Evolutionary conservation across 1,140 invertebrate genomes (phyloP).

Genomic region (Cepaea nemoralis): DNA sequence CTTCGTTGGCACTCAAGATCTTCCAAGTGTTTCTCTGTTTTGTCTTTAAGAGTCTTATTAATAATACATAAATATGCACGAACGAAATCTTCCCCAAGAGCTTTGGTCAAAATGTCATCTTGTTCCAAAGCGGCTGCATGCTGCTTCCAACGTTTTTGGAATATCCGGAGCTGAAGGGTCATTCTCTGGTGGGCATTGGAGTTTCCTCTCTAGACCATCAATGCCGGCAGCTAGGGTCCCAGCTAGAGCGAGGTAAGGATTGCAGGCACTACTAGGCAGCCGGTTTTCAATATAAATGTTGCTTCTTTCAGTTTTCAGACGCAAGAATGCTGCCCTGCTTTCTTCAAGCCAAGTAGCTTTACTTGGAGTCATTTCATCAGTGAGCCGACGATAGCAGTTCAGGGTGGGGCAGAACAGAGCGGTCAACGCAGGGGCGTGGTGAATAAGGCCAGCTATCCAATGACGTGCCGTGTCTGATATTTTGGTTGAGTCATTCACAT

Average conservation of each 20-base stretch:
- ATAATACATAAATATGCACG: not conserved
- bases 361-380: conserved; percentile 38
- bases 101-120: conserved; percentile 6
- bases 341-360: conserved; percentile 46
- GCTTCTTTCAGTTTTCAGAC: conserved; percentile 32
- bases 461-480: conserved; percentile 44
- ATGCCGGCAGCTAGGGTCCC: conserved; percentile 53
- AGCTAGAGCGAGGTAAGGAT: conserved; percentile 52
- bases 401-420: conserved; percentile 50
- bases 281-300: conserved; percentile 52
- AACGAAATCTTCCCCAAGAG: conserved; percentile 22
- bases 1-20: not conserved
- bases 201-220: conserved; percentile 51
- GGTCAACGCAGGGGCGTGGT: conserved; percentile 46
- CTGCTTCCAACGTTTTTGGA: not conserved
- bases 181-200: conserved; percentile 27
- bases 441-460: conserved; percentile 51
- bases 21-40: not conserved
- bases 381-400: conserved; percentile 52
- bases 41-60: not conserved
- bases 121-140: conserved; percentile 1
- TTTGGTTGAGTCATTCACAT: conserved; percentile 29
- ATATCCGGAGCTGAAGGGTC: not conserved
- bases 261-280: conserved; percentile 46
- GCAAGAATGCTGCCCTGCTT: conserved; percentile 31